These are phyloP conservation scores for Melanargia galathea DNA, from an alignment of 2,888 invertebrate genomes.

Conservation along the genomic window DNA sequence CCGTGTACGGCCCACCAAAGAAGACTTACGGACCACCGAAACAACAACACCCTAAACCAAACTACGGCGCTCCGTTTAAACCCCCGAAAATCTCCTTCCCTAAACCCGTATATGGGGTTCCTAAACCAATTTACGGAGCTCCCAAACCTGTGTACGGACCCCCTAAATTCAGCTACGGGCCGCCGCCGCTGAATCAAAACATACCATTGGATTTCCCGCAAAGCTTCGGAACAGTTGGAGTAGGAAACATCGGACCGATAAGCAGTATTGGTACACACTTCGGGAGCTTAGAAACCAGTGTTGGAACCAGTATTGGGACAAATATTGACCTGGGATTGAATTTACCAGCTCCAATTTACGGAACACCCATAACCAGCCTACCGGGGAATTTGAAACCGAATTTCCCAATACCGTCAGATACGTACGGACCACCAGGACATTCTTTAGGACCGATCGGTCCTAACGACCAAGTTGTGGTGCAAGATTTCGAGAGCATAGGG, in stretches of 20 bases:
- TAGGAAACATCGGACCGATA: conserved; percentile 36
- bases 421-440: conserved; percentile 77
- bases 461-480: conserved; percentile 65
- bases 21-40: conserved; percentile 62
- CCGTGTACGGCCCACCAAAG: conserved; percentile 62
- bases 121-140: conserved; percentile 68
- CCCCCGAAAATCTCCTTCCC: conserved; percentile 58
- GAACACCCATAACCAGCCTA: conserved; percentile 62
- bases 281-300: conserved; percentile 42
- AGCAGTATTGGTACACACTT: conserved; percentile 39
- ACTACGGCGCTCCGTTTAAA: conserved; percentile 63
- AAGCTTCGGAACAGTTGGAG: conserved; percentile 39
- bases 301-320: conserved; percentile 45
- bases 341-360: conserved; percentile 72
- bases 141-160: conserved; percentile 71
- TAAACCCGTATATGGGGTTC: conserved; percentile 56
- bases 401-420: conserved; percentile 69
- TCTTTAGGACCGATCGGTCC: conserved; percentile 64
- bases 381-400: conserved; percentile 69
- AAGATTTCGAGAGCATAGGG: conserved; percentile 60
- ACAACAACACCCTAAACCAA: conserved; percentile 57
- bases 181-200: conserved; percentile 49
- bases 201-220: conserved; percentile 50
- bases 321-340: conserved; percentile 59
- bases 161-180: conserved; percentile 58